Evolutionary conservation across 2,113 vertebrate species (phyloP).

Genomic region (Plecotus auritus): DNA sequence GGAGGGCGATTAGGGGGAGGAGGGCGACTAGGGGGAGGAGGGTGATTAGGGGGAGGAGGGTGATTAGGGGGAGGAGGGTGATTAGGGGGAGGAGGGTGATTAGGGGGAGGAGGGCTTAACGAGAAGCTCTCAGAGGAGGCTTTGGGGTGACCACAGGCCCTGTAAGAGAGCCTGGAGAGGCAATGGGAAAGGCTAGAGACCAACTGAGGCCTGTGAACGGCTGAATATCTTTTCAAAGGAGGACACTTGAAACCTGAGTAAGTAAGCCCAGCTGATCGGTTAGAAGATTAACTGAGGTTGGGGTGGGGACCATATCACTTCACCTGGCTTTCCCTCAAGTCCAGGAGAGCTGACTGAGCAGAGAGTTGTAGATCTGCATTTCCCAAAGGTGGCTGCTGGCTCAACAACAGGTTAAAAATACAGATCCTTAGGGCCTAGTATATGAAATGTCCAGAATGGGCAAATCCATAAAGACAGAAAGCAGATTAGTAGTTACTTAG

Average conservation of each 20-base stretch:
- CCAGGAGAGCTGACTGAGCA: not conserved
- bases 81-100: not conserved
- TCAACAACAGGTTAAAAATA: not conserved
- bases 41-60: not conserved
- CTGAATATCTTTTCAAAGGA: not conserved
- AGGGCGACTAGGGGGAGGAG: not conserved
- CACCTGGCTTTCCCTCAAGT: not conserved
- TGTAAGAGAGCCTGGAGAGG: not conserved
- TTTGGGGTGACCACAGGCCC: not conserved
- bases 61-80: not conserved
- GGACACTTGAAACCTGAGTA: not conserved
- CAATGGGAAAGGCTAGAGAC: not conserved
- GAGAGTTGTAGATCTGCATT: not conserved
- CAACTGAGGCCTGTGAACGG: not conserved
- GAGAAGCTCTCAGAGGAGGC: not conserved
- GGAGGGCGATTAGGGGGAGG: not conserved
- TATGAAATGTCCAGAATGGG: not conserved
- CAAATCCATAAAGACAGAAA: not conserved
- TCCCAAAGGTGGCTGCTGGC: not conserved
- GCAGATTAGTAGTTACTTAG: not conserved
- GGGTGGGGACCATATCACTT: not conserved
- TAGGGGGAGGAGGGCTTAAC: not conserved
- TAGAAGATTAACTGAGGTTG: not conserved
- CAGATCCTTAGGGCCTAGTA: not conserved
- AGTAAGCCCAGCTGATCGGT: not conserved